Percentiles rank a stretch among this genome's conserved stretches.
phyloP scores from a whole-genome alignment of 2,113 vertebrate species.

The Rhea americana region DNA sequence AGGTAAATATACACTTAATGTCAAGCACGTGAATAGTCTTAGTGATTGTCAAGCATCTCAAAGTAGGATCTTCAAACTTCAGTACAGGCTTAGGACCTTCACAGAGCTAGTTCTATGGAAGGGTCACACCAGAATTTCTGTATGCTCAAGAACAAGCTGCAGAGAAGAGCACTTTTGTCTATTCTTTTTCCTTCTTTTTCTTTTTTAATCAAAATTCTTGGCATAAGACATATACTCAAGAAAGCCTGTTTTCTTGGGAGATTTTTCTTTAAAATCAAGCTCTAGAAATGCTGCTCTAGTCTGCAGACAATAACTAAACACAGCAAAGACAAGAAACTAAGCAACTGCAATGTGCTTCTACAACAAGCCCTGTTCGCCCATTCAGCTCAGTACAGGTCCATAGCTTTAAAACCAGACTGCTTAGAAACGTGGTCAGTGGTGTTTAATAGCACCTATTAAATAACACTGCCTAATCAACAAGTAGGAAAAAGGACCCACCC shows the following conservation, averaged over 20 bases:
- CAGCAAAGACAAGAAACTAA: not conserved
- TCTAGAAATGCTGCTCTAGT: not conserved
- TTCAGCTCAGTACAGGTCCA: not conserved
- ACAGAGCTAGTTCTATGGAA: not conserved
- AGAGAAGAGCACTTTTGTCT: not conserved
- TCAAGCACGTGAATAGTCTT: not conserved
- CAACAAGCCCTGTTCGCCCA: not conserved
- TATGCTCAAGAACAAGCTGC: not conserved
- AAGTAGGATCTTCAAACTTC: not conserved
- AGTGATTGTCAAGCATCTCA: not conserved
- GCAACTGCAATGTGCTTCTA: not conserved
- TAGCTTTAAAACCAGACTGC: slow-evolving; percentile 24
- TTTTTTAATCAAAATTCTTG: not conserved
- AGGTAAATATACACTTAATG: slow-evolving; percentile 1
- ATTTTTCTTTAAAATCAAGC: not conserved
- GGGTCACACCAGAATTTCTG: not conserved
- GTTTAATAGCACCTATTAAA: slow-evolving; percentile 44
- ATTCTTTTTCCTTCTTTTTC: not conserved
- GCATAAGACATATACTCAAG: not conserved
- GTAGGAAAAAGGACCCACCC: not conserved
- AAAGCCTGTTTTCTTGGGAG: not conserved
- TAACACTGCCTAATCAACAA: slow-evolving; percentile 22
- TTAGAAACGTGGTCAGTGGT: not conserved
- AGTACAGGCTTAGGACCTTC: not conserved
- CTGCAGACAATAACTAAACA: not conserved